Conservation (phyloP, 2,888 invertebrate species). For the Eupeodes latifasciatus region DNA sequence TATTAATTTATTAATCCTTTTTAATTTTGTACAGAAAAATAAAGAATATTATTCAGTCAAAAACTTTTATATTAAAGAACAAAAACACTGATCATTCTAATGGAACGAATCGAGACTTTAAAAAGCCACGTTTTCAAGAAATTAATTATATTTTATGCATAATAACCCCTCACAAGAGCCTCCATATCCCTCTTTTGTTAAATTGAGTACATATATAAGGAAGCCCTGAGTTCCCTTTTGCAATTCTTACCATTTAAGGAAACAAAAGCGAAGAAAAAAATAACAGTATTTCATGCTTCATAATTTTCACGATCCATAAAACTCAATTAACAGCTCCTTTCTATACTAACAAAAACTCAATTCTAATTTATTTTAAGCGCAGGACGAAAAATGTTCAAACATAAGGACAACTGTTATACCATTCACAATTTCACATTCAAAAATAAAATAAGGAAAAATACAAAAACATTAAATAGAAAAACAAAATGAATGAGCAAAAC, state of each 20-base stretch:
- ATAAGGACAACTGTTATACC: conserved; percentile 49
- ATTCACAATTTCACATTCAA: conserved; percentile 45
- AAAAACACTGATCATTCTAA: conserved; percentile 2
- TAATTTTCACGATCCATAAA: conserved; percentile 76
- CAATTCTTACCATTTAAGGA: background rate
- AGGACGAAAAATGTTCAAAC: conserved; percentile 41
- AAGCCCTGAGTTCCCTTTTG: background rate
- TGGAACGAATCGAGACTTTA: conserved; percentile 15
- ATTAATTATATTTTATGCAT: conserved; percentile 13
- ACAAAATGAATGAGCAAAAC: conserved; percentile 66
- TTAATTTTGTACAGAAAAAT: background rate
- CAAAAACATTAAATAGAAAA: background rate
- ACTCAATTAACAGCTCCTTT: conserved; percentile 73
- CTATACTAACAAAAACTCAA: conserved; percentile 57
- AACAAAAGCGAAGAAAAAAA: background rate
- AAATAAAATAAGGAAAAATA: conserved; percentile 38
- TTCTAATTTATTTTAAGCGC: conserved; percentile 70
- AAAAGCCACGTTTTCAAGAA: background rate
- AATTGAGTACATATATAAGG: background rate
- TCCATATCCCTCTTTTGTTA: background rate
- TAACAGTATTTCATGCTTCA: conserved; percentile 53
- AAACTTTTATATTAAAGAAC: background rate
- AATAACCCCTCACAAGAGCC: background rate
- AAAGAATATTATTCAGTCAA: background rate
- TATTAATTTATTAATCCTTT: too few relatives aligned